These are phyloP conservation scores for Dusona sp. DNA, from an alignment of 2,888 invertebrate genomes.

Conservation along the genomic window DNA sequence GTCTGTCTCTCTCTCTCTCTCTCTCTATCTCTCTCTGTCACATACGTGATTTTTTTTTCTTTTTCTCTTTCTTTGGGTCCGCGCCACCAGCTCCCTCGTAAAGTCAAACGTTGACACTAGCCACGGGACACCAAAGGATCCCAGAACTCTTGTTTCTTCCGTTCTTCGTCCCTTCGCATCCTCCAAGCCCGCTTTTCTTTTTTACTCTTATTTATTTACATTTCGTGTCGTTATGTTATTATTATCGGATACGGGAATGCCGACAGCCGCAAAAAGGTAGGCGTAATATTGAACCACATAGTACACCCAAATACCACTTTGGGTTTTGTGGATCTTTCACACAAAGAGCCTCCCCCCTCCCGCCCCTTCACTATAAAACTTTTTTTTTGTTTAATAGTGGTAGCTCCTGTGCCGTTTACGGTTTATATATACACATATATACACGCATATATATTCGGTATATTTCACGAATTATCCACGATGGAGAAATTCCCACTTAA, in stretches of 20 bases:
- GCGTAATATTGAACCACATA: conserved; percentile 69
- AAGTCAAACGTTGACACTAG: conserved; percentile 84
- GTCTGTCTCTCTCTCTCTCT: conserved; percentile 45
- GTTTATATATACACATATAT: conserved; percentile 1
- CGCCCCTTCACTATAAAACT: neutral
- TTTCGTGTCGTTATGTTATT: conserved; percentile 75
- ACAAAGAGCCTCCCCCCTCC: neutral
- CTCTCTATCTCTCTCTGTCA: conserved; percentile 53
- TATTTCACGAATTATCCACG: conserved; percentile 27
- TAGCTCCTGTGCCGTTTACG: conserved; percentile 47
- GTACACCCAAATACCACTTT: conserved; percentile 36
- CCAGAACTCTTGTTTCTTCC: conserved; percentile 59
- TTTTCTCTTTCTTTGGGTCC: conserved; percentile 75
- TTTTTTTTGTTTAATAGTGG: conserved; percentile 20
- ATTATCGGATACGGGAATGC: conserved; percentile 73
- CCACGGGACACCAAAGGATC: conserved; percentile 78
- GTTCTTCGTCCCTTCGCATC: conserved; percentile 47
- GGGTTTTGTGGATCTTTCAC: conserved; percentile 14
- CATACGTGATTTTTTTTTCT: conserved; percentile 33
- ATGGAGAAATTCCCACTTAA: conserved; percentile 20
- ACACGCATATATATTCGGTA: neutral
- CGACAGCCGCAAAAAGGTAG: conserved; percentile 70
- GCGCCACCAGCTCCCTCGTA: conserved; percentile 81
- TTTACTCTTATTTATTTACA: conserved; percentile 64
- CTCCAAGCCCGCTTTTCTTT: conserved; percentile 37